Evolutionary conservation across 2,888 invertebrate genomes (phyloP).

Genomic region (Andrena hattorfiana): DNA sequence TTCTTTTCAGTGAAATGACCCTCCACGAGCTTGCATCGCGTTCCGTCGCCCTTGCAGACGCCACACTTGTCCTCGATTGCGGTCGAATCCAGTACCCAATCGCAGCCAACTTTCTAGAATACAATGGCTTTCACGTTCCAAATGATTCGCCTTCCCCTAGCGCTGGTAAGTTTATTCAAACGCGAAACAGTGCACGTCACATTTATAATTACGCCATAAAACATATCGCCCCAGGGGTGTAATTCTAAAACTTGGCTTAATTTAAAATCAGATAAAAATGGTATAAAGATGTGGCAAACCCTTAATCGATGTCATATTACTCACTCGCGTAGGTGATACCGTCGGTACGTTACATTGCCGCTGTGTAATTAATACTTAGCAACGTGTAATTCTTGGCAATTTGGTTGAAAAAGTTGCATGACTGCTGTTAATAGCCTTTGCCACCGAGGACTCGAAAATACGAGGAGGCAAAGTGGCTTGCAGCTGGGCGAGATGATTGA

Average conservation of each 20-base stretch:
- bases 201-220: background rate
- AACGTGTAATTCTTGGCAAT: constrained; percentile 8
- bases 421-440: background rate
- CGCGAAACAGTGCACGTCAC: background rate
- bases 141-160: background rate
- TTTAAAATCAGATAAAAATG: background rate
- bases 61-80: constrained; percentile 94
- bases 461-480: background rate
- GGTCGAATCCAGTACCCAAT: constrained; percentile 93
- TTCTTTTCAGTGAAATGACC: constrained; percentile 82
- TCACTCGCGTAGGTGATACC: background rate
- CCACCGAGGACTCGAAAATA: background rate
- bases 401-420: background rate
- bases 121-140: background rate
- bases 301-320: constrained; percentile 14
- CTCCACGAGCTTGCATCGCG: constrained; percentile 91
- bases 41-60: constrained; percentile 93
- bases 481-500: background rate
- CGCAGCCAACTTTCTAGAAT: constrained; percentile 95
- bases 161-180: background rate
- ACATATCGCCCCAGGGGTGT: background rate
- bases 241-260: background rate
- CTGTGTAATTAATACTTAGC: background rate
- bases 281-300: background rate
- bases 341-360: background rate